These are phyloP conservation scores for Sturmia bella DNA, from an alignment of 2,888 invertebrate genomes.

Conservation along the genomic window DNA sequence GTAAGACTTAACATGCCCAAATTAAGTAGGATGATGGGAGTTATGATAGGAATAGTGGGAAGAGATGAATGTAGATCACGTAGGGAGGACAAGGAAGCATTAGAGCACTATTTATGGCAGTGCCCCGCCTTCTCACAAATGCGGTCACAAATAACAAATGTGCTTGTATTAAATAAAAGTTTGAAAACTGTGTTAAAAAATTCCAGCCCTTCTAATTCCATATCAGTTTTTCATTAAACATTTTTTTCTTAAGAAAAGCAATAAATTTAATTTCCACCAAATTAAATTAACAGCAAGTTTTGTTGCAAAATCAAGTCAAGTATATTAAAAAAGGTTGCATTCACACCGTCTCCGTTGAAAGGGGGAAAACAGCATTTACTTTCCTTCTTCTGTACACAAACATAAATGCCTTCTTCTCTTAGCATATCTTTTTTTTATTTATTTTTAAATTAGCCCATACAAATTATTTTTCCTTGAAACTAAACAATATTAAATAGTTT, in stretches of 20 bases:
- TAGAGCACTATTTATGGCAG: no score
- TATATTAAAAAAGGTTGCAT: conserved; percentile 34
- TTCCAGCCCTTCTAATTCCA: neutral
- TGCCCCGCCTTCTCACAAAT: no score
- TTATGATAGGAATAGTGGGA: no score
- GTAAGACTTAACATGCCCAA: no score
- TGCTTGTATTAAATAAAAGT: no score
- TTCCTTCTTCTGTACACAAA: neutral
- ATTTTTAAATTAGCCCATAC: conserved; percentile 2
- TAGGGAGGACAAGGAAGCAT: no score
- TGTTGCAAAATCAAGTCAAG: conserved; percentile 43
- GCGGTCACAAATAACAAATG: no score
- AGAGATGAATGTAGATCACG: no score
- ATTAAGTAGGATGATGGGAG: no score
- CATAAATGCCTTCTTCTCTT: neutral
- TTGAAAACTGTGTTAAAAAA: no score
- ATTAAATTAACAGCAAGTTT: conserved; percentile 54
- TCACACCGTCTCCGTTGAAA: neutral
- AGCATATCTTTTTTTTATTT: conserved; percentile 2
- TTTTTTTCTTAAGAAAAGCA: neutral
- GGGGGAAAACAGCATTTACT: neutral
- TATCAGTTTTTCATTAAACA: neutral
- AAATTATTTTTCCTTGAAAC: neutral
- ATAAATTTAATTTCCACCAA: conserved; percentile 41
- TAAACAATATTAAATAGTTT: conserved; percentile 47